Evolutionary conservation across 2,797 vertebrate species (phyloP), one percentile per base, ranked within the genome.

Genomic region (Sorex maritimensis): DNA sequence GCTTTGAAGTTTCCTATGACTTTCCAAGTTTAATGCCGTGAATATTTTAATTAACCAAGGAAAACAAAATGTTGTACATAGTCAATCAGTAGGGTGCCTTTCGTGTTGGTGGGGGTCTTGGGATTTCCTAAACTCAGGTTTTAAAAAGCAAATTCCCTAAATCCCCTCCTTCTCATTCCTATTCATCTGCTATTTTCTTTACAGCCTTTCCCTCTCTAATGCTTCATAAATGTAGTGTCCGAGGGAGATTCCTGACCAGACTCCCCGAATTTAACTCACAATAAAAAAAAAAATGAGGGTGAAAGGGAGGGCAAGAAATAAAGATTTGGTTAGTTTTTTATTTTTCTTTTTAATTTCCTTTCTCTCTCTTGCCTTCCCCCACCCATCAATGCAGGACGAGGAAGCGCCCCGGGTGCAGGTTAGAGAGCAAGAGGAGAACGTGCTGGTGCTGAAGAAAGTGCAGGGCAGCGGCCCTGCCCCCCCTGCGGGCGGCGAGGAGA

Each of bases 401-500:
- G 98, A 99, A 97, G 98, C 98, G 98, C 97, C 98, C 90, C 98
- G 98, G 7, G 97, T 99, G 94, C 98, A 98, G 98, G 96, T 98
- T 95, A 98, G 98, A 96, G 99, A 99, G 98, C 97, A 98, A 94
- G 98, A 99, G 98, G 98, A 96, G 96, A 98, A 98, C 74, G 98
- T 99, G 97, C 98, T 99, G 97, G 98, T 99, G 97, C 98, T 99
- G 98, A 99, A 98, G 98, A 99, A 98, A 97, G 98, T 98, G 98
- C 98, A 97, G 98, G 98, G 99, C 98, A 97, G 98, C 82, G 98
- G 98, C 98, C 98, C 98, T 95, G 97, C 98, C 98, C 98, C 98
- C 97, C 92, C 97, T 44, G 97, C 98, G 96, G 99, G 98, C 98
- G 98, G 97, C 95, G 98, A 98, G 2, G 98, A 98, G 67, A 97